Base-by-base conservation (phyloP, 1,140 invertebrate genomes). In the Drosophila insularis region DNA sequence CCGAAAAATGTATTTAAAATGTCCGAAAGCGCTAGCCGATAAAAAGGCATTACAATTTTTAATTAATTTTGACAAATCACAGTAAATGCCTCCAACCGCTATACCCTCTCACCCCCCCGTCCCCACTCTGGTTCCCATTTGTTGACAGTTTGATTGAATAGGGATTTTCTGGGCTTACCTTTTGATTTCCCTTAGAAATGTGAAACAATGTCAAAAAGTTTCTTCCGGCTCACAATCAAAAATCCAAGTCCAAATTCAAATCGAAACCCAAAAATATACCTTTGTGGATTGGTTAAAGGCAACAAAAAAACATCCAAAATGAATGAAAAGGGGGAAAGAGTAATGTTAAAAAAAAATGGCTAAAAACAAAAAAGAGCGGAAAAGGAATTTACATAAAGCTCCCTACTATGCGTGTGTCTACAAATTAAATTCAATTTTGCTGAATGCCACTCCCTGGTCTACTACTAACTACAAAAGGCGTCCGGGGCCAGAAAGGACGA, bases 351-450 rank as follows among this genome's bases (percentile, higher is more conserved):
- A 31, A 46, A 19, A 46, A 31, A 59, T 32, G 19, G 17, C 17
- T 13, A 21, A 46, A 62, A 62, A 62, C 35, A 21, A n/a, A 59
- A 68, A 50, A 50, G 10, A 62, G 17, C 32, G 68, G 39, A 69
- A 76, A 60, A 61, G 39, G 56, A 62, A 86, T 86, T 79, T 87
- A 71, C 82, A 86, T 81, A 86, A 69, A 61, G 54, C 71, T 59
- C 63, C 53, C 8, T 61, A 71, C 66, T 63, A 75, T 37, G 19
- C 76, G 81, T 82, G 75, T 86, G 84, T 80, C 79, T 73, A 71
- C 79, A 86, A 86, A 86, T 82, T 86, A 87, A 87, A 86, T 86
- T 86, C 82, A 82, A 86, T 87, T 87, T 87, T 68, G 62, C 74
- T 27, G 43, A 50, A 50, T 50, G 65, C 55, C 37, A n/a, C 66